Percentiles rank a stretch among this genome's conserved stretches.
Conservation (phyloP, 2,888 invertebrate species). For the Clitarchus hookeri region DNA sequence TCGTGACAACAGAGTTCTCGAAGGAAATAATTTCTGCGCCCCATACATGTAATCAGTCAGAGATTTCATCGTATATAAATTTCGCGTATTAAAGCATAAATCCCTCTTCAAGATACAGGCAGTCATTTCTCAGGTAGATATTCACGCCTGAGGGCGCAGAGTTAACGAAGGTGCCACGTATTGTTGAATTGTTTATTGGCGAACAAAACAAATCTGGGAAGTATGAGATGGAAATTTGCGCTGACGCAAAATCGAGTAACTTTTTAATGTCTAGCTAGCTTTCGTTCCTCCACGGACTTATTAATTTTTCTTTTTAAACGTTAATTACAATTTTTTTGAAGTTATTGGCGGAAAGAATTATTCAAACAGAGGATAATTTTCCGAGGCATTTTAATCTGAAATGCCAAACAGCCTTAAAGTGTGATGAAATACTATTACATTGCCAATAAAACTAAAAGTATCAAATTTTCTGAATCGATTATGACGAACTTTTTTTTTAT, state of each 20-base stretch:
- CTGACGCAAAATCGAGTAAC: background rate
- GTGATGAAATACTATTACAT: too few relatives aligned
- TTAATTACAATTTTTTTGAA: too few relatives aligned
- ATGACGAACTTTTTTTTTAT: too few relatives aligned
- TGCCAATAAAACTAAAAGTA: too few relatives aligned
- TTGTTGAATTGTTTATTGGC: background rate
- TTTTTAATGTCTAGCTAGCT: too few relatives aligned
- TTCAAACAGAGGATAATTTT: too few relatives aligned
- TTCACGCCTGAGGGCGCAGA: background rate
- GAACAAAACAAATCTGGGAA: background rate
- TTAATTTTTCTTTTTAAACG: too few relatives aligned
- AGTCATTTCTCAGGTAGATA: background rate
- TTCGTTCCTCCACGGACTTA: too few relatives aligned
- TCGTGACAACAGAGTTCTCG: conserved; percentile 14
- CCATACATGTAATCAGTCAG: background rate
- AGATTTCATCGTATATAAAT: conserved; percentile 9
- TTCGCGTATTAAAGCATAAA: background rate
- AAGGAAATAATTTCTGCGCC: background rate
- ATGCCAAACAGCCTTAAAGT: too few relatives aligned
- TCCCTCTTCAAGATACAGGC: background rate
- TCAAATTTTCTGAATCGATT: too few relatives aligned
- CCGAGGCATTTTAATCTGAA: too few relatives aligned
- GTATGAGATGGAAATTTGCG: background rate
- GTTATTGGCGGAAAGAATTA: too few relatives aligned
- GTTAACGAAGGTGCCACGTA: background rate